phyloP scores from a whole-genome alignment of 2,888 invertebrate species.

The Drosophila seclusa region DNA sequence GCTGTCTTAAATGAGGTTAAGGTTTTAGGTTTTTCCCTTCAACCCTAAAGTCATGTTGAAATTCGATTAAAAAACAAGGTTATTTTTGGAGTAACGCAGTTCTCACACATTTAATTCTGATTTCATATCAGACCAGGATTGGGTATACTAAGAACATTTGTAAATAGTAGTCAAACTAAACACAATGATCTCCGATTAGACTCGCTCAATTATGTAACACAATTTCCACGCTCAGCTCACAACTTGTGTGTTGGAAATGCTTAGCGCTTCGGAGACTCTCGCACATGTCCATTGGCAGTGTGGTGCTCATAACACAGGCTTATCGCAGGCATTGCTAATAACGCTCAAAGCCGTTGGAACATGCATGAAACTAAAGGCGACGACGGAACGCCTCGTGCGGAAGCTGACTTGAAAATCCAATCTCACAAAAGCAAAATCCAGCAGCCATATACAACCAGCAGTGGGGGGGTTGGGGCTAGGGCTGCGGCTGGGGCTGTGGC shows the following conservation, averaged over 20 bases:
- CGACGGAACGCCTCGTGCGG: constrained; percentile 9
- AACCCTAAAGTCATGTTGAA: not conserved
- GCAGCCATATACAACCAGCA: not conserved
- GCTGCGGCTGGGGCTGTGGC: not conserved
- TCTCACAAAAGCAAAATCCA: constrained; percentile 18
- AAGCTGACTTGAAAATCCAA: constrained; percentile 45
- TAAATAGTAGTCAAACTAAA: not conserved
- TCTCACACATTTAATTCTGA: not conserved
- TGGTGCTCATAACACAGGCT: constrained; percentile 55
- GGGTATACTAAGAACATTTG: not conserved
- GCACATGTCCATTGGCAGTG: constrained; percentile 4
- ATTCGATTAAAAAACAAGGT: not conserved
- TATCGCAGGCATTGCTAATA: constrained; percentile 64
- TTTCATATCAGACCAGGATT: not conserved
- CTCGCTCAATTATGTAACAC: constrained; percentile 30
- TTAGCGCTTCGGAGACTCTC: not conserved
- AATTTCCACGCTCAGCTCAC: constrained; percentile 28
- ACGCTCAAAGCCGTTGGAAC: constrained; percentile 55
- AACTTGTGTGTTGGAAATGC: constrained; percentile 34
- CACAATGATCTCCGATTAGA: constrained; percentile 37
- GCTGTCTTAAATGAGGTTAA: not conserved
- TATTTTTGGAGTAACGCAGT: not conserved
- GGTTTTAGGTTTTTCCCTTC: not conserved
- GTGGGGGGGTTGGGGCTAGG: not conserved
- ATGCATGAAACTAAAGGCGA: constrained; percentile 54